These are phyloP conservation scores for Asarcornis scutulata DNA, from an alignment of 2,113 vertebrate genomes.

Conservation along the genomic window DNA sequence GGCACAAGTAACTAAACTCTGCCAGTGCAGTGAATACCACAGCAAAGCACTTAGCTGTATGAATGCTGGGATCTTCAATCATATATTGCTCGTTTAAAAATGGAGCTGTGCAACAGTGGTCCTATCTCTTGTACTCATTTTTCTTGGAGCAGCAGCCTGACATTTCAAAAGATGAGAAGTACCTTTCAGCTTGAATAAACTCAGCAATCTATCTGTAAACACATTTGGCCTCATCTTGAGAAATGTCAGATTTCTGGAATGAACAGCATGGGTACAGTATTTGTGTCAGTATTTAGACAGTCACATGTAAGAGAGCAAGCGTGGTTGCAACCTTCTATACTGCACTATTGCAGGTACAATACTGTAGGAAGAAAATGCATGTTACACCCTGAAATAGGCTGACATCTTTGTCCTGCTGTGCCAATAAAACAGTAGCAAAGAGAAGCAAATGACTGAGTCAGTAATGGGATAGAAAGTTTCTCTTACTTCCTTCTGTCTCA, in stretches of 20 bases:
- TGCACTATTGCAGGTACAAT: background rate
- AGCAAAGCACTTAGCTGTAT: background rate
- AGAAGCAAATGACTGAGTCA: background rate
- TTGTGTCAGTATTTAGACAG: background rate
- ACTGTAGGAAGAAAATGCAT: background rate
- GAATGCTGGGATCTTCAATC: constrained; percentile 13
- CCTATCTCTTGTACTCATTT: constrained; percentile 54
- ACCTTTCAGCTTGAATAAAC: constrained; percentile 71
- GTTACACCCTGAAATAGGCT: background rate
- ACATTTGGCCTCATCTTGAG: constrained; percentile 63
- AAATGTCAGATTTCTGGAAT: constrained; percentile 65
- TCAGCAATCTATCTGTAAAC: constrained; percentile 62
- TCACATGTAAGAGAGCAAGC: background rate
- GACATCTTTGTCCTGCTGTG: background rate
- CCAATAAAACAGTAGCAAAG: background rate
- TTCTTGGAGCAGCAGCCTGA: constrained; percentile 50
- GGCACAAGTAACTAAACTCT: background rate
- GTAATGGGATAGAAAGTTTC: background rate
- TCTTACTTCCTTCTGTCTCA: background rate
- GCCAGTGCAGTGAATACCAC: background rate
- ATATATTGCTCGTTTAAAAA: constrained; percentile 59
- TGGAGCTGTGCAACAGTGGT: constrained; percentile 46
- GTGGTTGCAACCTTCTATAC: background rate
- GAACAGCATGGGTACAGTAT: constrained; percentile 28
- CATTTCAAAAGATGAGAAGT: constrained; percentile 68